Evolutionary conservation across 2,797 vertebrate species (phyloP).

Genomic region (Threskiornis aethiopicus): DNA sequence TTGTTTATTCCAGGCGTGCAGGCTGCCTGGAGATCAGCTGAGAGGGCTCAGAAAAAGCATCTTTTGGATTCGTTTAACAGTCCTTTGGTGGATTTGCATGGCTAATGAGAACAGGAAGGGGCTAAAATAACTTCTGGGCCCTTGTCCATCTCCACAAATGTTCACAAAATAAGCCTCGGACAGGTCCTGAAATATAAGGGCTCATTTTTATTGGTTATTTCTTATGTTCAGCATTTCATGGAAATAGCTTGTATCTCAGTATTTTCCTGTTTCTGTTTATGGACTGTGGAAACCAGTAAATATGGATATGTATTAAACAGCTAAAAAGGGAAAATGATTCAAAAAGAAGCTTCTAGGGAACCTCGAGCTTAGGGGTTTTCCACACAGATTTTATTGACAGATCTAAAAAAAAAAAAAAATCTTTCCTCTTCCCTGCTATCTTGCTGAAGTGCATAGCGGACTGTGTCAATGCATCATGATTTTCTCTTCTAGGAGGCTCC

Average conservation of each 20-base stretch:
- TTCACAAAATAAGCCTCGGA: not conserved
- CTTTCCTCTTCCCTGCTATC: not conserved
- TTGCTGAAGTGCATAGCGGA: not conserved
- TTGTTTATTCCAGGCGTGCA: not conserved
- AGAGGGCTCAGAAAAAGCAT: not conserved
- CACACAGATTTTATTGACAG: not conserved
- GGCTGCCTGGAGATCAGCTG: not conserved
- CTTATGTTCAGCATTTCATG: not conserved
- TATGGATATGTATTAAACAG: not conserved
- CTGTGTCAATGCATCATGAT: not conserved
- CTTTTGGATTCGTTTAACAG: not conserved
- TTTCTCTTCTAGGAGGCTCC: not conserved
- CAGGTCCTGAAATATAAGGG: not conserved
- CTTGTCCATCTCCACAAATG: not conserved
- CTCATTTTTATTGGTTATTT: not conserved
- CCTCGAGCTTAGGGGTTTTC: not conserved
- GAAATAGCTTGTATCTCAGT: not conserved
- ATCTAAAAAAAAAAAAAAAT: not conserved
- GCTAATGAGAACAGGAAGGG: not conserved
- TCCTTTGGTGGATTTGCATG: not conserved
- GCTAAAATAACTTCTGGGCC: not conserved
- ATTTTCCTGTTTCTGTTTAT: not conserved
- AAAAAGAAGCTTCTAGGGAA: not conserved
- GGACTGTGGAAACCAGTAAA: not conserved
- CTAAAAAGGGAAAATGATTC: not conserved